Conservation (phyloP, 2,113 vertebrate species). For the Trichechus manatus region DNA sequence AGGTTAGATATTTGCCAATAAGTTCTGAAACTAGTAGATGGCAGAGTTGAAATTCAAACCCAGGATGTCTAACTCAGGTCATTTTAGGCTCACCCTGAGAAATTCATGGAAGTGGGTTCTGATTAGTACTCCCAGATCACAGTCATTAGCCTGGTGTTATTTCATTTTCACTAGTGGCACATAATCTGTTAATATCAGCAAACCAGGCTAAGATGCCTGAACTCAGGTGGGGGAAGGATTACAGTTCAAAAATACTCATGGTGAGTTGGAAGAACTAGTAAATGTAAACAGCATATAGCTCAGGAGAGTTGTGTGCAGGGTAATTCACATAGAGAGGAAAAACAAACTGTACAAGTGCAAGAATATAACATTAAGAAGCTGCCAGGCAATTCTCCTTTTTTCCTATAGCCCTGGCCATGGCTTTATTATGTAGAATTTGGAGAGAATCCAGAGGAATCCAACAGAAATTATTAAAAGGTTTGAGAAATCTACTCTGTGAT, state of each 20-base stretch:
- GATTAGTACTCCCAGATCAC: not conserved
- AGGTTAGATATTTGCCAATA: not conserved
- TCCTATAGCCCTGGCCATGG: not conserved
- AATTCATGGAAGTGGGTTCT: not conserved
- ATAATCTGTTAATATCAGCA: not conserved
- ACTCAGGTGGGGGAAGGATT: not conserved
- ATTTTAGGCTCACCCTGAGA: not conserved
- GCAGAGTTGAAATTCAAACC: not conserved
- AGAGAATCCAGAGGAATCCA: slow-evolving; percentile 59
- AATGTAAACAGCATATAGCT: not conserved
- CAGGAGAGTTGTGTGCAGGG: not conserved
- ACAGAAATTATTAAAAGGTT: slow-evolving; percentile 66
- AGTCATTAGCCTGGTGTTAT: not conserved
- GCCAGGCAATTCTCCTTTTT: not conserved
- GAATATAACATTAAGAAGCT: not conserved
- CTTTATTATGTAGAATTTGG: slow-evolving; percentile 65
- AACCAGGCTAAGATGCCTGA: not conserved
- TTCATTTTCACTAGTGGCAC: not conserved
- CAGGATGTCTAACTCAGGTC: not conserved
- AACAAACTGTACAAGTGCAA: not conserved
- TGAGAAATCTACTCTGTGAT: slow-evolving; percentile 57
- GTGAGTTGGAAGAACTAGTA: not conserved
- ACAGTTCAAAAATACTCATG: not conserved
- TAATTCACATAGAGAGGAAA: not conserved
- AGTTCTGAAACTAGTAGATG: not conserved